phyloP scores from a whole-genome alignment of 2,113 vertebrate genomes.

The Passerina amoena region DNA sequence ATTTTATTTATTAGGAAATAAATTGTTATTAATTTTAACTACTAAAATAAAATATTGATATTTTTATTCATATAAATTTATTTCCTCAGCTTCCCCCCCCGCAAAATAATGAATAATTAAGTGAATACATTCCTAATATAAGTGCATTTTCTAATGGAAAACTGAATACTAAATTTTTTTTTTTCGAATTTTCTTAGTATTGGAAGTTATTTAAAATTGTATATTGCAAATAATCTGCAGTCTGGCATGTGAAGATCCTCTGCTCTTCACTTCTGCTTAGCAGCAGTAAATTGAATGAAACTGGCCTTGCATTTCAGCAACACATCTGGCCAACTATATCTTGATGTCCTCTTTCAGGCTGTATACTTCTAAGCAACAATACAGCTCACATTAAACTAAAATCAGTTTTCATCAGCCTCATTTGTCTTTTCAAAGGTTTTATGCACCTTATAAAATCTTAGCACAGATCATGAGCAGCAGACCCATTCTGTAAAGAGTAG shows the following conservation, averaged over 20 bases:
- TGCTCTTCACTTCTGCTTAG: not conserved
- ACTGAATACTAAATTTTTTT: not conserved
- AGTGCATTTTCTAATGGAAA: not conserved
- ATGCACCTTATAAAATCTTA: not conserved
- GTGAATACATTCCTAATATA: not conserved
- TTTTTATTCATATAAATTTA: not conserved
- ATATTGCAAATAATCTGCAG: not conserved
- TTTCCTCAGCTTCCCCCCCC: not conserved
- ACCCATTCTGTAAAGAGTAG: not conserved
- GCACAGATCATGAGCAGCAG: not conserved
- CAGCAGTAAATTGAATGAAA: not conserved
- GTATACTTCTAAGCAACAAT: not conserved
- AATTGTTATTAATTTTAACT: not conserved
- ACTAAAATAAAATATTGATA: not conserved
- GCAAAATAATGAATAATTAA: not conserved
- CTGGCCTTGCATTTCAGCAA: not conserved
- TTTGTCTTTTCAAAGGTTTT: not conserved
- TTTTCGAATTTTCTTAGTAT: not conserved
- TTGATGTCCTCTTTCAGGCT: not conserved
- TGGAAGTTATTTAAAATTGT: not conserved
- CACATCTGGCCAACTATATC: not conserved
- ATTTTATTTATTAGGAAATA: not conserved
- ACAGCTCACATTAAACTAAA: not conserved
- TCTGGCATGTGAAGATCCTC: not conserved
- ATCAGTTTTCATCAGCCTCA: not conserved